These are phyloP conservation scores for Tetramorium bicarinatum DNA, from an alignment of 2,888 invertebrate genomes.

Conservation along the genomic window DNA sequence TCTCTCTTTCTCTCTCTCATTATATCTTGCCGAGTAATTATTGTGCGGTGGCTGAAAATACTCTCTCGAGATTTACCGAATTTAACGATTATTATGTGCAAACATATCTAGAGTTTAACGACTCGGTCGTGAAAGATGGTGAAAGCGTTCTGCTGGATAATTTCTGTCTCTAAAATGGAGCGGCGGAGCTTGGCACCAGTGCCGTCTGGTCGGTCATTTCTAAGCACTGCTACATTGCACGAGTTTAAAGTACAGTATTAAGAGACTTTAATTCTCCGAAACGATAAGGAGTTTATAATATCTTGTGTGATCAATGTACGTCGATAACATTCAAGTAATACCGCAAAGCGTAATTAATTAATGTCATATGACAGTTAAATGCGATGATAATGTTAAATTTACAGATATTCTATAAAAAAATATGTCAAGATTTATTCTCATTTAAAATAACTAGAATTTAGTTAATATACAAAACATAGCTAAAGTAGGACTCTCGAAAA, in stretches of 20 bases:
- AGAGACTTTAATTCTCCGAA: background rate
- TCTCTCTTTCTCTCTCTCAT: background rate
- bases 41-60: conserved; percentile 31
- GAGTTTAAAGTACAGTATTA: conserved; percentile 14
- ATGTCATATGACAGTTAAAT: background rate
- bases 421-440: too few relatives aligned
- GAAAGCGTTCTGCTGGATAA: conserved; percentile 53
- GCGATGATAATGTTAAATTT: background rate
- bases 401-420: background rate
- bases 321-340: conserved; percentile 9
- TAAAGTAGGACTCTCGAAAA: too few relatives aligned
- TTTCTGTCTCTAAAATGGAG: conserved; percentile 47
- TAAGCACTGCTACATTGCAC: background rate
- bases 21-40: conserved; percentile 1
- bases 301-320: conserved; percentile 1
- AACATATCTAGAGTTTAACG: conserved; percentile 45
- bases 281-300: background rate
- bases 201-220: conserved; percentile 30
- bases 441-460: background rate
- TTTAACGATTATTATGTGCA: conserved; percentile 54
- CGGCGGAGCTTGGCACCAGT: conserved; percentile 30
- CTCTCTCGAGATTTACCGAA: conserved; percentile 29
- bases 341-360: background rate
- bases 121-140: conserved; percentile 49
- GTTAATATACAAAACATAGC: background rate